phyloP scores from a whole-genome alignment of 1,140 invertebrate species.

The Ostrea edulis region DNA sequence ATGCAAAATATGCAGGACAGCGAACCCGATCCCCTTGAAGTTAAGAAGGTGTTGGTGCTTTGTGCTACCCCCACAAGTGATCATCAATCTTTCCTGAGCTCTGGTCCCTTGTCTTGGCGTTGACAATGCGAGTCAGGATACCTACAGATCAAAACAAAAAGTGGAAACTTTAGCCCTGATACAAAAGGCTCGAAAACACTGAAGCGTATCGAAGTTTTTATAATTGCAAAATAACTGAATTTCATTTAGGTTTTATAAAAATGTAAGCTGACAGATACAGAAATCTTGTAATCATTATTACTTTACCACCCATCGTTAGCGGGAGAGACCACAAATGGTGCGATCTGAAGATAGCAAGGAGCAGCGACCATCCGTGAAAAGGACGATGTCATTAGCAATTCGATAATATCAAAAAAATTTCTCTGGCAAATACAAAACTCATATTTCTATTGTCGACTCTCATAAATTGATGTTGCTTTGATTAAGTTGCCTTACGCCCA shows the following conservation, averaged over 20 bases:
- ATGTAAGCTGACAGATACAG: constrained; percentile 37
- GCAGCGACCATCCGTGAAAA: constrained; percentile 28
- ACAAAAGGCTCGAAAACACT: constrained; percentile 4
- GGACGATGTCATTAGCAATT: constrained; percentile 37
- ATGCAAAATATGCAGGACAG: constrained; percentile 19
- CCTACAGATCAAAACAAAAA: constrained; percentile 43
- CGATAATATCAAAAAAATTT: constrained; percentile 31
- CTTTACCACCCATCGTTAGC: constrained; percentile 35
- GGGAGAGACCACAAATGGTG: constrained; percentile 16
- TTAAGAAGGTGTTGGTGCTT: constrained; percentile 16
- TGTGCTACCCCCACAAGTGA: constrained; percentile 35
- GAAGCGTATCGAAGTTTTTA: constrained; percentile 19
- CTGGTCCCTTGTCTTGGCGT: background rate
- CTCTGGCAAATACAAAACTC: constrained; percentile 37
- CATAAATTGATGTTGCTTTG: constrained; percentile 35
- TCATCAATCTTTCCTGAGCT: constrained; percentile 7
- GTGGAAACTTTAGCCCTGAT: constrained; percentile 5
- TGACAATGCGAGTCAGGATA: constrained; percentile 28
- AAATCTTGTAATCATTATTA: constrained; percentile 38
- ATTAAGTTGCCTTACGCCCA: constrained; percentile 38
- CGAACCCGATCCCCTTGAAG: constrained; percentile 21
- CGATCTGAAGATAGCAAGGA: constrained; percentile 16
- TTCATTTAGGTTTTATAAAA: constrained; percentile 22
- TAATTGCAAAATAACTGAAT: constrained; percentile 30
- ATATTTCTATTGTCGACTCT: constrained; percentile 37